Percentiles rank a stretch among this genome's conserved stretches.
phyloP scores from a whole-genome alignment of 1,140 invertebrate genomes.

The Nixonia krombeini region DNA sequence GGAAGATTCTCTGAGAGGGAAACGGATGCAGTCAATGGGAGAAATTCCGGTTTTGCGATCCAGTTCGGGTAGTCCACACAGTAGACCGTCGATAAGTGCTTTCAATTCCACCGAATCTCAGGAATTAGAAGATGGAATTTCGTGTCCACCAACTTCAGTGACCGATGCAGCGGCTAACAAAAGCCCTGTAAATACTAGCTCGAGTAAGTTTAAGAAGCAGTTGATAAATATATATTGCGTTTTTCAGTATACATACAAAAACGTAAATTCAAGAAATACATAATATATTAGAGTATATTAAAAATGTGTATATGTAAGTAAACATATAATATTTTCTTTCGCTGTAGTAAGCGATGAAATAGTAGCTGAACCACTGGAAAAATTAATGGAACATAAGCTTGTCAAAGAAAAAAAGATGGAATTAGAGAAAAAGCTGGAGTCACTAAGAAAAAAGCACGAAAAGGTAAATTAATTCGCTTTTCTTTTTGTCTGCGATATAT shows the following conservation, averaged over 20 bases:
- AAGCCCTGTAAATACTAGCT: constrained; percentile 59
- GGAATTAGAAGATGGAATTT: constrained; percentile 58
- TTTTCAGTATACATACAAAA: too few species aligned
- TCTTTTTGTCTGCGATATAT: constrained; percentile 1
- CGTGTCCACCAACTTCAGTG: constrained; percentile 39
- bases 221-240: constrained; percentile 7
- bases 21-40: constrained; percentile 61
- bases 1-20: constrained; percentile 60
- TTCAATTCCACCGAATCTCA: constrained; percentile 59
- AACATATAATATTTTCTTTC: too few species aligned
- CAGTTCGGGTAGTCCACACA: constrained; percentile 55
- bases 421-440: constrained; percentile 89
- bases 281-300: too few species aligned
- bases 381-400: constrained; percentile 84
- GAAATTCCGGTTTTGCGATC: constrained; percentile 50
- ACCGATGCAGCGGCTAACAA: constrained; percentile 60
- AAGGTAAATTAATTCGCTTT: constrained; percentile 73
- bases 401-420: constrained; percentile 85
- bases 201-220: constrained; percentile 52
- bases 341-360: constrained; percentile 73
- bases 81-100: constrained; percentile 59
- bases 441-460: constrained; percentile 87
- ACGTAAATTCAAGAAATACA: too few species aligned
- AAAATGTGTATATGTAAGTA: not conserved
- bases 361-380: constrained; percentile 83